Evolutionary conservation across 92 coral and sea anemone species (phyloP).

Genomic region (Paragorgia papillata): DNA sequence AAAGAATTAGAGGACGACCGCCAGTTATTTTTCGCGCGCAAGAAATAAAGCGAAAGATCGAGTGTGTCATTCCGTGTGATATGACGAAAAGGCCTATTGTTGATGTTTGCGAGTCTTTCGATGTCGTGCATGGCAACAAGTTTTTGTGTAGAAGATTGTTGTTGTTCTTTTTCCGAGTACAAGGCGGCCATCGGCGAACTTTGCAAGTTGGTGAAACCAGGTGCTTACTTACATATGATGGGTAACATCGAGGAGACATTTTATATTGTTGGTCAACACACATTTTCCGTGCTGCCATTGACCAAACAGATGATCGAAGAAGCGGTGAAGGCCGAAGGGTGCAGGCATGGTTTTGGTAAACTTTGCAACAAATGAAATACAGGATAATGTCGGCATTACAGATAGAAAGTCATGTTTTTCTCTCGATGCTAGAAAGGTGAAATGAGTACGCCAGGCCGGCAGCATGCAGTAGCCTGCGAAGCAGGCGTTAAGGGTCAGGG

Average conservation of each 20-base stretch:
- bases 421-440: too few species aligned
- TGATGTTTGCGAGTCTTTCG: background rate
- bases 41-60: slow-evolving; percentile 49
- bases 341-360: slow-evolving; percentile 19
- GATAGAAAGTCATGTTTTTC: too few species aligned
- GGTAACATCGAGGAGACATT: slow-evolving; percentile 25
- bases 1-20: slow-evolving; percentile 46
- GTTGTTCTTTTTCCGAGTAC: slow-evolving; percentile 22
- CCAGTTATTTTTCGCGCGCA: slow-evolving; percentile 28
- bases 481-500: too few species aligned
- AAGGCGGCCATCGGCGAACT: slow-evolving; percentile 16
- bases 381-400: too few species aligned
- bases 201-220: slow-evolving; percentile 27
- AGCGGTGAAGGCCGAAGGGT: slow-evolving; percentile 13
- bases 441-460: too few species aligned
- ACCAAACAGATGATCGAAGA: slow-evolving; percentile 5
- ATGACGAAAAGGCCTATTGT: slow-evolving; percentile 24
- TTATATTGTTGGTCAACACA: slow-evolving; percentile 17
- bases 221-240: slow-evolving; percentile 27
- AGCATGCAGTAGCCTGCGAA: too few species aligned
- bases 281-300: slow-evolving; percentile 2
- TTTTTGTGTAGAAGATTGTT: slow-evolving; percentile 36
- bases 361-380: background rate
- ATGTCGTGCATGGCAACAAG: slow-evolving; percentile 43
- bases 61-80: slow-evolving; percentile 55